Conservation (phyloP, 2,113 vertebrate genomes). For the Machaerirhynchus nigripectus region DNA sequence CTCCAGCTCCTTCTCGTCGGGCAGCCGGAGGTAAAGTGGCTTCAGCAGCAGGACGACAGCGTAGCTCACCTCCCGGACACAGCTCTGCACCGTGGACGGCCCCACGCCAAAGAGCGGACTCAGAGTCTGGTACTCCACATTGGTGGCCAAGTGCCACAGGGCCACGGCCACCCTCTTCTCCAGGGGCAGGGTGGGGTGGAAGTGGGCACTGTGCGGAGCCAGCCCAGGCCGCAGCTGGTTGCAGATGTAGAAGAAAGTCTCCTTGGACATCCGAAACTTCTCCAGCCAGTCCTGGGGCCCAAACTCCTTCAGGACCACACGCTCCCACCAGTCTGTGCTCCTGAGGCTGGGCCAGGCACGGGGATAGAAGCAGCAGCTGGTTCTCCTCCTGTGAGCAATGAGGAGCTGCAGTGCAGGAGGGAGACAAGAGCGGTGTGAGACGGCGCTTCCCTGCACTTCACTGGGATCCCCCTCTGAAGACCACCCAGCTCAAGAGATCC, state of each 20-base stretch:
- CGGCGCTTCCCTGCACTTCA: fast-evolving
- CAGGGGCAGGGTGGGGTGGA: conserved; percentile 57
- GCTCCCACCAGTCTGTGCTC: conserved; percentile 69
- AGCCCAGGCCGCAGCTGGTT: conserved; percentile 66
- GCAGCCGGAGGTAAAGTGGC: conserved; percentile 69
- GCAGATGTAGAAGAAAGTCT: conserved; percentile 71
- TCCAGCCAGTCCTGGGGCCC: conserved; percentile 74
- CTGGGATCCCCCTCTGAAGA: not conserved
- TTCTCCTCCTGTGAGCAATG: conserved; percentile 54
- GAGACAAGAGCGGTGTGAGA: not conserved
- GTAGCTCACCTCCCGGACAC: conserved; percentile 69
- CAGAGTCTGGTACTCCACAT: conserved; percentile 68
- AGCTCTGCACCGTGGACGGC: conserved; percentile 65
- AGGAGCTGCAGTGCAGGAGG: not conserved
- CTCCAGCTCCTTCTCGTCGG: conserved; percentile 63
- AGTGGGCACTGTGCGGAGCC: conserved; percentile 32
- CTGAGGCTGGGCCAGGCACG: conserved; percentile 55
- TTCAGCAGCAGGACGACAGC: conserved; percentile 64
- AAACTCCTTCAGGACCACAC: conserved; percentile 71
- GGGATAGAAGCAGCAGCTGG: conserved; percentile 59
- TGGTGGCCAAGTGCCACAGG: conserved; percentile 72
- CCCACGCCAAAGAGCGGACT: conserved; percentile 61
- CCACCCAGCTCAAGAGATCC: not conserved
- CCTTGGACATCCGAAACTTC: conserved; percentile 74
- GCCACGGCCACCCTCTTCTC: conserved; percentile 74